Percentiles rank a stretch among this genome's conserved stretches.
Conservation (phyloP, 2,888 invertebrate species). For the Gortyna flavago region DNA sequence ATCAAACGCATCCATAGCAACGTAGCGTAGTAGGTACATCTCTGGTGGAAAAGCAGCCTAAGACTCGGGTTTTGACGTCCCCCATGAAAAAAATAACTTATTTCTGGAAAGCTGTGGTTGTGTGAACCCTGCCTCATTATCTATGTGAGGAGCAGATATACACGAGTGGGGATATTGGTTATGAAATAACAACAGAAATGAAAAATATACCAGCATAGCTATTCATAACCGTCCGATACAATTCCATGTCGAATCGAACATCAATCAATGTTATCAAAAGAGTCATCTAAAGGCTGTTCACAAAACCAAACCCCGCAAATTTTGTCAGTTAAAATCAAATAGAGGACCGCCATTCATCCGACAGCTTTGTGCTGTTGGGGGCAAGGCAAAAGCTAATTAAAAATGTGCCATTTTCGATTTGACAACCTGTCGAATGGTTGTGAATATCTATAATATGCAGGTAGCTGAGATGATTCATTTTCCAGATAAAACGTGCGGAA, state of each 20-base stretch:
- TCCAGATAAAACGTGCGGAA: background rate
- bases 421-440: background rate
- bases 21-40: too few species aligned
- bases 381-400: background rate
- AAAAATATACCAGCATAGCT: background rate
- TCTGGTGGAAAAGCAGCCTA: too few species aligned
- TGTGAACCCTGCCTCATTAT: background rate
- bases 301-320: background rate
- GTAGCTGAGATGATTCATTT: background rate
- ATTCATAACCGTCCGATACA: background rate
- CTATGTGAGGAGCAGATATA: background rate
- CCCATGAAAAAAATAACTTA: constrained; percentile 15
- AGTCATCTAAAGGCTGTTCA: background rate
- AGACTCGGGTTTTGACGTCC: background rate
- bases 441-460: background rate
- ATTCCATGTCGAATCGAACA: background rate
- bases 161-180: background rate
- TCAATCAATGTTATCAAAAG: background rate
- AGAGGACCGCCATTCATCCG: background rate
- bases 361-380: background rate
- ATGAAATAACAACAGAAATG: background rate
- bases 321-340: background rate
- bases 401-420: background rate
- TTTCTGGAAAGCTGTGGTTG: constrained; percentile 9
- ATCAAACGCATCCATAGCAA: too few species aligned